Conservation (phyloP, 2,113 vertebrate genomes). For the Theropithecus gelada region DNA sequence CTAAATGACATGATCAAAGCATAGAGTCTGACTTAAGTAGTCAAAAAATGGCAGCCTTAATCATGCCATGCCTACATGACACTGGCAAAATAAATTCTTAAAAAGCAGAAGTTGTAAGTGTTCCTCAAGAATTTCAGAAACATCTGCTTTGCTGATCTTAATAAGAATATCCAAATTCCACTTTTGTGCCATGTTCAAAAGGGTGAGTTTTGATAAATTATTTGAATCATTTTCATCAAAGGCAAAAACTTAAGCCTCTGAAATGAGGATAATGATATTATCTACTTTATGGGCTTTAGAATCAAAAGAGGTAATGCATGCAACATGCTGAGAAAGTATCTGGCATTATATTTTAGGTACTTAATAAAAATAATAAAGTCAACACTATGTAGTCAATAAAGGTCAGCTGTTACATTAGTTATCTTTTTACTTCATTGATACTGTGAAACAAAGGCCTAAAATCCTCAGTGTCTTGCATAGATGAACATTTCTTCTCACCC, state of each 20-base stretch:
- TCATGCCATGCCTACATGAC: not conserved
- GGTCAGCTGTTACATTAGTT: not conserved
- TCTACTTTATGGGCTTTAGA: not conserved
- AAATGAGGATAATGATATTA: not conserved
- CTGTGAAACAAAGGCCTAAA: not conserved
- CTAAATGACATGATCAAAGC: not conserved
- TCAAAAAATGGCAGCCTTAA: not conserved
- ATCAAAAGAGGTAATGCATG: not conserved
- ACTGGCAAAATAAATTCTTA: not conserved
- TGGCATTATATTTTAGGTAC: not conserved
- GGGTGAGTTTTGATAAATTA: not conserved
- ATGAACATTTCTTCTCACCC: not conserved
- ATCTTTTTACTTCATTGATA: not conserved
- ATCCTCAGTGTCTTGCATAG: not conserved
- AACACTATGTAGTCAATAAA: not conserved
- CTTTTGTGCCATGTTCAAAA: constrained; percentile 35
- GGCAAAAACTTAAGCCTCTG: not conserved
- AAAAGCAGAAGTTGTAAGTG: not conserved
- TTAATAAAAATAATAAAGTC: not conserved
- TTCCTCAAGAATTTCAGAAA: constrained; percentile 22
- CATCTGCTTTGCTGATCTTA: not conserved
- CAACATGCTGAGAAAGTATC: not conserved
- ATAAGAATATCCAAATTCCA: constrained; percentile 12
- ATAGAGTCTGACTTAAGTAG: not conserved
- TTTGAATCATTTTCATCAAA: constrained; percentile 39